Conservation (phyloP, 2,797 vertebrate genomes). For the Molossus molossus region DNA sequence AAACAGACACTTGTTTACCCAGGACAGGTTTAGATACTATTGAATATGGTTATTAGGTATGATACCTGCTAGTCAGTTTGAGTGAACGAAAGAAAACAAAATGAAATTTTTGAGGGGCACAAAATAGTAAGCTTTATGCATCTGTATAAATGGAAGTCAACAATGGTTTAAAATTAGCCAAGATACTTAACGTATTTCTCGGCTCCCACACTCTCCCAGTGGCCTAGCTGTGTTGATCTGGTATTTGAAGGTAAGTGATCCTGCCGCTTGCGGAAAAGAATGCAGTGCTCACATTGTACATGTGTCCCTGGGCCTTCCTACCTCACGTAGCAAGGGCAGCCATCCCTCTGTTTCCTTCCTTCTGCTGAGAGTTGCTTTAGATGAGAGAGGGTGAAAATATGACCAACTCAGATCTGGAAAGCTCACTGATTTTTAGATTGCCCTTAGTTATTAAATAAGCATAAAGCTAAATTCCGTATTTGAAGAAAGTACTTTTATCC, state of each 20-base stretch:
- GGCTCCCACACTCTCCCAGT: background rate
- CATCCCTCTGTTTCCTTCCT: background rate
- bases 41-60: slow-evolving; percentile 60
- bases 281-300: slow-evolving; percentile 54
- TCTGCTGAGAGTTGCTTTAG: slow-evolving; percentile 31
- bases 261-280: slow-evolving; percentile 66
- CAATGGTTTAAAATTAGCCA: slow-evolving; percentile 70
- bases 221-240: background rate
- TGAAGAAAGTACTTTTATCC: slow-evolving; percentile 48
- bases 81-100: slow-evolving; percentile 58
- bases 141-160: slow-evolving; percentile 62
- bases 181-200: slow-evolving; percentile 60
- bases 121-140: background rate
- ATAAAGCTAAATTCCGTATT: slow-evolving; percentile 53
- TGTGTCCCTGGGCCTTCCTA: slow-evolving; percentile 35
- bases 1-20: slow-evolving; percentile 60
- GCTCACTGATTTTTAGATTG: slow-evolving; percentile 45
- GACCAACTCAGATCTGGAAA: slow-evolving; percentile 12
- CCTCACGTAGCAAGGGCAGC: background rate
- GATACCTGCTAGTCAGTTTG: slow-evolving; percentile 51
- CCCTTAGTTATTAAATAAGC: slow-evolving; percentile 58
- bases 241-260: slow-evolving; percentile 65
- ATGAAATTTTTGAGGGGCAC: background rate
- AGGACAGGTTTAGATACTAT: slow-evolving; percentile 53
- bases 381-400: slow-evolving; percentile 59